Evolutionary conservation across 1,140 invertebrate genomes (phyloP), one percentile per base, ranked within the genome.

Genomic region (Heliconius melpomene): DNA sequence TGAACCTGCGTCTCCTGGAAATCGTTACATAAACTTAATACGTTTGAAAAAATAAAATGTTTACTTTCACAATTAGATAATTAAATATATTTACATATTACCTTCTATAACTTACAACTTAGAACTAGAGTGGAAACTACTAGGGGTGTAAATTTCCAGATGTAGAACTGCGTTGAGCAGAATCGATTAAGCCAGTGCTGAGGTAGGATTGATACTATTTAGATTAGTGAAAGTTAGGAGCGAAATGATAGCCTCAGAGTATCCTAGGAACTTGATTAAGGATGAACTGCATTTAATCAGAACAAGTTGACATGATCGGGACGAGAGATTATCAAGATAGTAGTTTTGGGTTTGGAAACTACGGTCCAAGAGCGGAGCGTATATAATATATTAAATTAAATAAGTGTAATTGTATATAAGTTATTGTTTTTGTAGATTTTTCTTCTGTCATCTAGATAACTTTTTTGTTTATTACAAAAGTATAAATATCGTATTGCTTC

Each of bases 401-500:
- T 60, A 57, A 23, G 8, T 23, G 40, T 23, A 60, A 60, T 60
- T 29, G 29, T 32, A 32, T 32, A 20, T n/a, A 57, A 11, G 2
- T 23, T 3, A 57, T 23, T 8, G 54, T 57, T 29, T 66, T 16
- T 26, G 60, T 29, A 16, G 8, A 26, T 13, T 13, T 66, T 66
- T 2, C 26, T 66, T 66, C 1, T 26, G 8, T 13, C 26, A 2
- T 26, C 26, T 23, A 66, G 60, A 26, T 29, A 26, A 66, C 26
- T 29, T 16, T 11, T 3, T 66, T 66, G 60, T 66, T 66, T 66
- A 29, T 16, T 16, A 29, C n/a, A 9, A 72, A 70, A 40, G 18
- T 71, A 46, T 23, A n/a, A 52, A 73, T 77, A 46, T 75, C 46
- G 74, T 74, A 87, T 87, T 79, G 85, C 83, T 86, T 85, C 86